These are phyloP conservation scores for Rhynchophorus ferrugineus DNA, from an alignment of 1,140 invertebrate species.

Conservation along the genomic window DNA sequence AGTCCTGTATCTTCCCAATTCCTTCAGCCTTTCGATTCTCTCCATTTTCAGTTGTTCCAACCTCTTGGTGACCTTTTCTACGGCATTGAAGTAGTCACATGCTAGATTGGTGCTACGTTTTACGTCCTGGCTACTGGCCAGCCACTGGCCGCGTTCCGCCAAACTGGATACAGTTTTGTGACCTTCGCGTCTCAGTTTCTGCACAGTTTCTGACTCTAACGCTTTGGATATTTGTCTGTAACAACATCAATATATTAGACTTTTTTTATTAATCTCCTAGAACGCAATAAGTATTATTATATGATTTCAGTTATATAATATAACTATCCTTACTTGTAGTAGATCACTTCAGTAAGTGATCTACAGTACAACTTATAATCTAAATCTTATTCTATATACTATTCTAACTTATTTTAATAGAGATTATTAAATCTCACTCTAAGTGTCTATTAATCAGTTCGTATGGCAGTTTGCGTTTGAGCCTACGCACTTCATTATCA, in stretches of 20 bases:
- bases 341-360: too few relatives aligned
- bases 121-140: conserved; percentile 40
- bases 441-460: too few relatives aligned
- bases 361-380: too few relatives aligned
- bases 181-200: conserved; percentile 45
- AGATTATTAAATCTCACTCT: too few relatives aligned
- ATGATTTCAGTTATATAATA: conserved; percentile 2
- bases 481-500: too few relatives aligned
- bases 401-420: too few relatives aligned
- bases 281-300: too few relatives aligned
- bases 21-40: conserved; percentile 47
- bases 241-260: background rate
- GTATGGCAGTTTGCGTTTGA: too few relatives aligned
- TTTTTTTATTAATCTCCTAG: too few relatives aligned
- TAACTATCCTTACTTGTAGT: background rate
- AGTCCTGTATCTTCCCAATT: conserved; percentile 45
- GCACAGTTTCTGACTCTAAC: conserved; percentile 46
- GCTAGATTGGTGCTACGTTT: conserved; percentile 42
- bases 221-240: conserved; percentile 41
- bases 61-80: conserved; percentile 46
- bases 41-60: conserved; percentile 48
- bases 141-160: conserved; percentile 44
- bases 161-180: conserved; percentile 42
- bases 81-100: conserved; percentile 45
- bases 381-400: too few relatives aligned